Conservation (phyloP, 2,797 vertebrate genomes). For the Enteromius thamalakanensis region DNA sequence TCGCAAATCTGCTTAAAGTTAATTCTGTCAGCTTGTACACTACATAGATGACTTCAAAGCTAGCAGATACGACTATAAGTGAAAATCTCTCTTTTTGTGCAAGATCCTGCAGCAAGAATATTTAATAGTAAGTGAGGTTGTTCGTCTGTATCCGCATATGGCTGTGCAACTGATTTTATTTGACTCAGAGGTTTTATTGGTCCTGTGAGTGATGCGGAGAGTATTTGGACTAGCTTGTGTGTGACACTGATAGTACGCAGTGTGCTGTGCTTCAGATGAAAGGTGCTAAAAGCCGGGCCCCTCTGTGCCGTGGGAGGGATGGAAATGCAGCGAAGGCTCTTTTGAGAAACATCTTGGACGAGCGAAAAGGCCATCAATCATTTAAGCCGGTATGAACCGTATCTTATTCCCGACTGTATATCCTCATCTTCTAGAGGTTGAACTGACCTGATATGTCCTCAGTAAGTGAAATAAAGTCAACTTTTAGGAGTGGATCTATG, state of each 20-base stretch:
- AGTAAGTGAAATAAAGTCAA: conserved; percentile 16
- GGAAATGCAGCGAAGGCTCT: conserved; percentile 31
- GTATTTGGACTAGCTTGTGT: conserved; percentile 21
- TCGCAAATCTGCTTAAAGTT: background rate
- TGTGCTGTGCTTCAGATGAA: conserved; percentile 23
- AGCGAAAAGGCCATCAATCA: conserved; percentile 44
- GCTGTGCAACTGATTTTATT: background rate
- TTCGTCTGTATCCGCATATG: background rate
- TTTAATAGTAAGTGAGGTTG: background rate
- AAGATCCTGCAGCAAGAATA: background rate
- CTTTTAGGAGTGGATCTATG: conserved; percentile 20
- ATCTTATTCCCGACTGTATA: conserved; percentile 27
- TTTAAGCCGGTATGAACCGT: conserved; percentile 28
- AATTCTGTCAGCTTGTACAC: background rate
- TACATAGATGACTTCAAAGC: conserved; percentile 18
- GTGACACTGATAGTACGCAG: background rate
- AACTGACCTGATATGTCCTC: conserved; percentile 37
- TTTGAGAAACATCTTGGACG: conserved; percentile 33
- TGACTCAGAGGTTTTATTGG: conserved; percentile 2
- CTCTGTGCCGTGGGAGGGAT: conserved; percentile 17
- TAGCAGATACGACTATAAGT: background rate
- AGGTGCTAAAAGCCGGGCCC: conserved; percentile 25
- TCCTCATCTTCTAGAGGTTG: conserved; percentile 25
- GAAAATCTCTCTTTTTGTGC: background rate
- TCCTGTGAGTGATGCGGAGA: conserved; percentile 8